phyloP scores from a whole-genome alignment of 2,797 vertebrate genomes.

The Eidolon dupreanum region DNA sequence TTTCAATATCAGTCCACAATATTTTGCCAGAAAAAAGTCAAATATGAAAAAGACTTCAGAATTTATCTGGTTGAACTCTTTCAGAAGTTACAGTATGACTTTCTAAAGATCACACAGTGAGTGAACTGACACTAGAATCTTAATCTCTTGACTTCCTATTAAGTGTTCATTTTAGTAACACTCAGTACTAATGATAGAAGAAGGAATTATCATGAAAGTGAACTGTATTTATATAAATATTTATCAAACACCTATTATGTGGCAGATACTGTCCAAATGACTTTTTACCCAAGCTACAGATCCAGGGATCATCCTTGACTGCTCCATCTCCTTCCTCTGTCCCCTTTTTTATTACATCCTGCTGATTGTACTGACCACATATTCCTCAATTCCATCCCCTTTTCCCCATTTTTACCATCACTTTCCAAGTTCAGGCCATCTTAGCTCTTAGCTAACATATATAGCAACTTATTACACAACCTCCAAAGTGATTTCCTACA shows the following conservation, averaged over 20 bases:
- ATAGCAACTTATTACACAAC: background rate
- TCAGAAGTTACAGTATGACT: background rate
- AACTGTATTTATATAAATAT: background rate
- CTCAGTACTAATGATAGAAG: background rate
- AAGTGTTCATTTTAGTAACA: background rate
- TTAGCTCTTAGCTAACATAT: background rate
- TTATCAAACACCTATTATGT: background rate
- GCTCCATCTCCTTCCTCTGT: background rate
- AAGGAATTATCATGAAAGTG: background rate
- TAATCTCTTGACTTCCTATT: background rate
- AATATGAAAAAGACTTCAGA: background rate
- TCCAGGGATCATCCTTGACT: background rate
- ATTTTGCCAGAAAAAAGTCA: conserved; percentile 39
- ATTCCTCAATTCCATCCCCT: background rate
- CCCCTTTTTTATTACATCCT: background rate
- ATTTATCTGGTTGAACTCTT: background rate
- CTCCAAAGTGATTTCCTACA: background rate
- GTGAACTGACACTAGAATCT: background rate
- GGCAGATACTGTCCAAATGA: background rate
- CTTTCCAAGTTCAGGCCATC: background rate
- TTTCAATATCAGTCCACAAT: background rate
- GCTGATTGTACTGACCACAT: background rate
- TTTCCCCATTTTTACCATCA: background rate
- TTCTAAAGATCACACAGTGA: background rate
- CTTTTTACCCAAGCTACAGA: background rate